phyloP scores from a whole-genome alignment of 1,140 invertebrate genomes.

The Maniola jurtina region DNA sequence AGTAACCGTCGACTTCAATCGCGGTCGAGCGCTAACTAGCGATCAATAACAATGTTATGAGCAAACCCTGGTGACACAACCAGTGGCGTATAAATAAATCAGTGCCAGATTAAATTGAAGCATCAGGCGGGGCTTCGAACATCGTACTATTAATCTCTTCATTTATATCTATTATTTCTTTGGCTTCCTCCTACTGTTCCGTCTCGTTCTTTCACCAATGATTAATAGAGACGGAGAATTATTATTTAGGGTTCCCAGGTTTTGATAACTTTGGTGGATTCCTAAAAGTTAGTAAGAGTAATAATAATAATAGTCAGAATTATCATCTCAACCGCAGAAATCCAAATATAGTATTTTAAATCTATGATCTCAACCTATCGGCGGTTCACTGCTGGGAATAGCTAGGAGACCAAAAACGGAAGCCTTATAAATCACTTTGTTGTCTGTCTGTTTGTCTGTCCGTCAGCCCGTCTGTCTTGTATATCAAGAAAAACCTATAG shows the following conservation, averaged over 20 bases:
- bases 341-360: no score
- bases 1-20: no score
- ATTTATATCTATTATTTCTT: constrained; percentile 43
- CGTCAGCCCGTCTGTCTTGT: no score
- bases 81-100: constrained; percentile 27
- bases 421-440: no score
- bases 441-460: no score
- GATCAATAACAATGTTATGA: not conserved
- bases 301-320: no score
- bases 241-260: not conserved
- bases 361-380: no score
- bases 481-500: no score
- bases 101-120: constrained; percentile 25
- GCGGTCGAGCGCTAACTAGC: no score
- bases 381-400: no score
- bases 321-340: no score
- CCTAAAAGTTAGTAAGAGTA: not conserved
- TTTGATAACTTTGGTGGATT: not conserved
- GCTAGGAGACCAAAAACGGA: no score
- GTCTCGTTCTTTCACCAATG: constrained; percentile 8
- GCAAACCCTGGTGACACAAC: not conserved
- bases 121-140: constrained; percentile 31
- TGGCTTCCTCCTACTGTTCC: constrained; percentile 26
- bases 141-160: constrained; percentile 35
- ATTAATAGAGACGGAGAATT: not conserved